These are phyloP conservation scores for Sebastes vulpes DNA, from an alignment of 2,797 vertebrate species.

Conservation along the genomic window DNA sequence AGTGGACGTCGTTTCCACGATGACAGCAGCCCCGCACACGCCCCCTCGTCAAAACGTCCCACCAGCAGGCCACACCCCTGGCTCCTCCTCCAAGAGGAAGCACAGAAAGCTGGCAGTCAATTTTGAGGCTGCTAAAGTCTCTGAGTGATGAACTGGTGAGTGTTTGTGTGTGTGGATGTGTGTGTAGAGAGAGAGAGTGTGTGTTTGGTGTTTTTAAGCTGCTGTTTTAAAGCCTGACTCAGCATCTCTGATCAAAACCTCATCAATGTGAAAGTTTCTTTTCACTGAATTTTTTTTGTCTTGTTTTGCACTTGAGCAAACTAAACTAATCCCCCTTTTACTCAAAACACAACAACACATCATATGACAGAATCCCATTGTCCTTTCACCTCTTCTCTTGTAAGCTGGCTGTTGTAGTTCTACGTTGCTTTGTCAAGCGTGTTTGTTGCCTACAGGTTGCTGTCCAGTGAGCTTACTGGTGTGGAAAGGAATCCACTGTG, in stretches of 20 bases:
- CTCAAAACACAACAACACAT: background rate
- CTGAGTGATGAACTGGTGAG: constrained; percentile 72
- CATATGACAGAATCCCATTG: fast-evolving
- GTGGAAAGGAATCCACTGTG: background rate
- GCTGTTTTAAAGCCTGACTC: constrained; percentile 21
- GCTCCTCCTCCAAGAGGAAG: constrained; percentile 92
- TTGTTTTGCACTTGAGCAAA: background rate
- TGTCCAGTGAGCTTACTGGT: background rate
- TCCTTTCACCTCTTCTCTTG: no score
- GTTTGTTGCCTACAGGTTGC: background rate
- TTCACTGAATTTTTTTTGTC: background rate
- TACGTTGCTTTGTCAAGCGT: background rate
- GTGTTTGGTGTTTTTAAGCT: constrained; percentile 13
- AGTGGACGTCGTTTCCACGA: constrained; percentile 20
- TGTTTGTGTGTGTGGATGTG: background rate
- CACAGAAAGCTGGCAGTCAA: constrained; percentile 96
- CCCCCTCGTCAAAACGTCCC: constrained; percentile 77
- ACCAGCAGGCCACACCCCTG: constrained; percentile 79
- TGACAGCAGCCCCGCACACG: constrained; percentile 73
- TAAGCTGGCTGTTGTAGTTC: background rate
- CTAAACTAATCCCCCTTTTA: background rate
- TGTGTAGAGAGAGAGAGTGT: background rate
- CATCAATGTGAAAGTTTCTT: background rate
- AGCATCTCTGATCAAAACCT: constrained; percentile 33
- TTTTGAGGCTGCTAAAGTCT: constrained; percentile 92